Percentiles rank a stretch among this genome's conserved stretches.
Conservation (phyloP, 2,888 invertebrate species). For the Cephus runcator region DNA sequence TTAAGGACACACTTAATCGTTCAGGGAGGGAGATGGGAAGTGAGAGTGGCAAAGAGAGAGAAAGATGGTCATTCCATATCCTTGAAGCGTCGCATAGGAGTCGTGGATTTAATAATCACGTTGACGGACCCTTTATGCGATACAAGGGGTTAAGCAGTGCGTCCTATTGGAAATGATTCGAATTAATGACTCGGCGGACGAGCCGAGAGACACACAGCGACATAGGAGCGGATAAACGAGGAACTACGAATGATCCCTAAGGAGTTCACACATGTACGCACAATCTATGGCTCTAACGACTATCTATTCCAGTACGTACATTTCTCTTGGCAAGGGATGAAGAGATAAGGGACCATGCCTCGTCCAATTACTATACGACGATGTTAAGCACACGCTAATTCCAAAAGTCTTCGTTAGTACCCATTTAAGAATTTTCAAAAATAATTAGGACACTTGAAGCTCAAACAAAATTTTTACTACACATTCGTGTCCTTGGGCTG, state of each 20-base stretch:
- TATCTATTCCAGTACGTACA: background rate
- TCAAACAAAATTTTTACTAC: background rate
- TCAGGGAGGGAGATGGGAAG: background rate
- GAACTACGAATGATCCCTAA: background rate
- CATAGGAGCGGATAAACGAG: background rate
- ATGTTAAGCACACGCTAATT: background rate
- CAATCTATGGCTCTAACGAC: background rate
- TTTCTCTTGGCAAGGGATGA: background rate
- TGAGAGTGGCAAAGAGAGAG: background rate
- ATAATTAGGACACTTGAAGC: background rate
- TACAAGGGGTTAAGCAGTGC: constrained; percentile 35
- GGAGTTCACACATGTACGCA: background rate
- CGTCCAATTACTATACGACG: background rate
- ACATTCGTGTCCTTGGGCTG: background rate
- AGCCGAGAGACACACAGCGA: background rate
- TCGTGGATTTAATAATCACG: constrained; percentile 21
- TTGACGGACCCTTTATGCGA: constrained; percentile 20
- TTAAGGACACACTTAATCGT: background rate
- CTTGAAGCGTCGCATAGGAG: background rate
- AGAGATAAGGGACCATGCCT: background rate
- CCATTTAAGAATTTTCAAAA: too few relatives aligned
- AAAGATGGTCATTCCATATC: background rate
- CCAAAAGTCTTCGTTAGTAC: background rate
- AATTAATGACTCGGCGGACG: constrained; percentile 40
- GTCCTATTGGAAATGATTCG: constrained; percentile 46